These are phyloP conservation scores for Mesaphorura yosii DNA, from an alignment of 1,140 invertebrate species.

Conservation along the genomic window DNA sequence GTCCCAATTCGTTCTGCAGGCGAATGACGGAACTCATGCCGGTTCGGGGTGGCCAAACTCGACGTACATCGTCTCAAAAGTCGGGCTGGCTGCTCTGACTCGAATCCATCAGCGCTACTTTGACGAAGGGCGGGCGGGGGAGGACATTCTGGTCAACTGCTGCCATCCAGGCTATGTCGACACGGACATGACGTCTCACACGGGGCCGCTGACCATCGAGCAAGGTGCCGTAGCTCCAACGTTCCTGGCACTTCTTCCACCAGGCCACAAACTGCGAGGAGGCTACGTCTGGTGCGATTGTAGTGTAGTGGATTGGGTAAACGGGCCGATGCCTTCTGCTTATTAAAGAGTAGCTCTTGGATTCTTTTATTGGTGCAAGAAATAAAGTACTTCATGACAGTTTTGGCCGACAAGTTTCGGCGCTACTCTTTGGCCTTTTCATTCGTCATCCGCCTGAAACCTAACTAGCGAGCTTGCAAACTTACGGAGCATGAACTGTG, in stretches of 20 bases:
- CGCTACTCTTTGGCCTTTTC: no score
- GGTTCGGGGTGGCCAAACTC: slow-evolving; percentile 54
- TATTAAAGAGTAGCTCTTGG: no score
- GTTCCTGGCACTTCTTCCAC: slow-evolving; percentile 6
- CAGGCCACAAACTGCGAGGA: no score
- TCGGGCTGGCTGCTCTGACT: slow-evolving; percentile 41
- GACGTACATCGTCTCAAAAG: slow-evolving; percentile 56
- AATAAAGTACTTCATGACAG: no score
- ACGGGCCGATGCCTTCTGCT: slow-evolving; percentile 28
- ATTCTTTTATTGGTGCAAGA: no score
- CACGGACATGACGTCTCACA: slow-evolving; percentile 15
- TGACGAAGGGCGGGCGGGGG: slow-evolving; percentile 17
- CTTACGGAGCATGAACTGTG: no score
- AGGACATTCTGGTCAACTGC: slow-evolving; percentile 52
- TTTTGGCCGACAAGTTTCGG: no score
- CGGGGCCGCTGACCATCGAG: slow-evolving; percentile 7
- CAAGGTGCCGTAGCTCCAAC: slow-evolving; percentile 7
- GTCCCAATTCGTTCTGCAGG: no score
- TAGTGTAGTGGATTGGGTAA: slow-evolving; percentile 37
- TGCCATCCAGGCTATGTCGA: slow-evolving; percentile 44
- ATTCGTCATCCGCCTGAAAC: no score
- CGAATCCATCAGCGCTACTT: background rate
- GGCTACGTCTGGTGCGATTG: slow-evolving; percentile 39
- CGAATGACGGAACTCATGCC: no score
- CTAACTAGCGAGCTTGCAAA: no score